phyloP scores from a whole-genome alignment of 2,888 invertebrate species.

The Drosophila affinis region DNA sequence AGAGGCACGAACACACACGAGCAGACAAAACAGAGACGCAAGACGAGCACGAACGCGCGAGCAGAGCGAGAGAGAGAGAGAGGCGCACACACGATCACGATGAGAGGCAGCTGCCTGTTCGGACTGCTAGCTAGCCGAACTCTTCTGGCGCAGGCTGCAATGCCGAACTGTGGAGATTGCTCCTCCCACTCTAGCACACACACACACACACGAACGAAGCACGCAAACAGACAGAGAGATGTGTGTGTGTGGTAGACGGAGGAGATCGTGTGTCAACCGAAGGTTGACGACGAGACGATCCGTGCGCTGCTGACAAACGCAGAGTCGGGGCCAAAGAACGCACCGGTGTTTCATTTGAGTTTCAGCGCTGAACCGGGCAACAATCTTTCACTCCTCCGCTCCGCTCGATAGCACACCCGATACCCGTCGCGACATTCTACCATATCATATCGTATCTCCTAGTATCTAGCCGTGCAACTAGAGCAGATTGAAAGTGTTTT shows the following conservation, averaged over 20 bases:
- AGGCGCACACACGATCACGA: slow-evolving; percentile 10
- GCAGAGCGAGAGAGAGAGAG: slow-evolving; percentile 25
- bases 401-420: slow-evolving; percentile 21
- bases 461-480: slow-evolving; percentile 9
- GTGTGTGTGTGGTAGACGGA: not conserved
- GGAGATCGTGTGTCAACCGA: slow-evolving; percentile 40
- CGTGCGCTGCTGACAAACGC: slow-evolving; percentile 58
- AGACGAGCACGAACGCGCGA: slow-evolving; percentile 16
- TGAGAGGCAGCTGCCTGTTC: slow-evolving; percentile 17
- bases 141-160: slow-evolving; percentile 44
- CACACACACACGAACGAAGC: slow-evolving; percentile 33
- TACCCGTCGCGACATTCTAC: slow-evolving; percentile 18
- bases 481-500: slow-evolving; percentile 1
- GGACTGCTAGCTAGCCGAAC: slow-evolving; percentile 45
- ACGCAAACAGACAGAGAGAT: slow-evolving; percentile 12
- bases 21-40: not conserved
- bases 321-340: slow-evolving; percentile 80
- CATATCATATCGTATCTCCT: slow-evolving; percentile 1
- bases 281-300: slow-evolving; percentile 26
- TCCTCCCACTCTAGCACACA: slow-evolving; percentile 59
- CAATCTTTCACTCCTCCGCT: slow-evolving; percentile 80
- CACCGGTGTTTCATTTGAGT: slow-evolving; percentile 83
- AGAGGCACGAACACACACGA: slow-evolving; percentile 10
- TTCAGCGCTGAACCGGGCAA: slow-evolving; percentile 84
- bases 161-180: slow-evolving; percentile 30